phyloP scores from a whole-genome alignment of 2,888 invertebrate species.

The Lithosia quadra region DNA sequence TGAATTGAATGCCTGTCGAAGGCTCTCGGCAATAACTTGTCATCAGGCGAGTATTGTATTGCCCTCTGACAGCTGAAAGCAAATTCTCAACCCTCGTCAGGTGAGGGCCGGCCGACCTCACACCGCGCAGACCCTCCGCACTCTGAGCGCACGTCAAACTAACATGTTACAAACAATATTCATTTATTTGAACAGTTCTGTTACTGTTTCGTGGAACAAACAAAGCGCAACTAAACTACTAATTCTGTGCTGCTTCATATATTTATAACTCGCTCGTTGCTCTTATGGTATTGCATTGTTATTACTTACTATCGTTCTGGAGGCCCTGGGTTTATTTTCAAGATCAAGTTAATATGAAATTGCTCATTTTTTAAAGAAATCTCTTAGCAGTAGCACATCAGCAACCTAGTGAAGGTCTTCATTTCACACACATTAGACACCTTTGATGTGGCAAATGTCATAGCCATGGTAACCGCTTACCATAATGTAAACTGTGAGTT shows the following conservation, averaged over 20 bases:
- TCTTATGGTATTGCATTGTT: neutral
- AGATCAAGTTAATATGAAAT: neutral
- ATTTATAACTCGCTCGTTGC: neutral
- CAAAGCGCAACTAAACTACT: neutral
- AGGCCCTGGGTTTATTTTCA: neutral
- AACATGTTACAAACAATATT: neutral
- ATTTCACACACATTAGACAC: too few species aligned
- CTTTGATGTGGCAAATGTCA: too few species aligned
- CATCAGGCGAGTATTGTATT: neutral
- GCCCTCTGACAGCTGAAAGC: neutral
- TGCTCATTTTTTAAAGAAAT: neutral
- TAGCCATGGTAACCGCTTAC: too few species aligned
- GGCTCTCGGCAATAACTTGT: neutral
- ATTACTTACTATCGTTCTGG: neutral
- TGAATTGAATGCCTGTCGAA: neutral
- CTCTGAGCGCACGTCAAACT: neutral
- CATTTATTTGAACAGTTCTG: neutral
- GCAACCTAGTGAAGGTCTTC: too few species aligned
- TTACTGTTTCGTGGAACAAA: neutral
- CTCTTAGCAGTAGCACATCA: neutral
- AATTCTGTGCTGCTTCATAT: neutral
- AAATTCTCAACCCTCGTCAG: constrained; percentile 7
- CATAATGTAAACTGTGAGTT: neutral
- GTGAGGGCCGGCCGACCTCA: neutral
- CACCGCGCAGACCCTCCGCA: neutral